Evolutionary conservation across 2,797 vertebrate genomes (phyloP).

Genomic region (Strix occidentalis): DNA sequence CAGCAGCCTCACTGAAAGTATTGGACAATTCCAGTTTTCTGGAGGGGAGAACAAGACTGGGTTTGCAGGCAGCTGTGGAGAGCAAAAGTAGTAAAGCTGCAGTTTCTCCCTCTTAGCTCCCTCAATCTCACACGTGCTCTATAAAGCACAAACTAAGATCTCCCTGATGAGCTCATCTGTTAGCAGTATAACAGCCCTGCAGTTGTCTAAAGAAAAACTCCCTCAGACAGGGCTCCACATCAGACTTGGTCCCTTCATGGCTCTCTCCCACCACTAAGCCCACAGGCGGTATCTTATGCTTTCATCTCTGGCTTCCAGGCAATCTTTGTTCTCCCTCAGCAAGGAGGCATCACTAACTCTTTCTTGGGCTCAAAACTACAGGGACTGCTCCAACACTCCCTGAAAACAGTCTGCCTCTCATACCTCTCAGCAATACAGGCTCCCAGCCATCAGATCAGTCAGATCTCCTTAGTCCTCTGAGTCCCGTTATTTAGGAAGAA

Average conservation of each 20-base stretch:
- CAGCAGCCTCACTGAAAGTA: not conserved
- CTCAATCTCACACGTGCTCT: not conserved
- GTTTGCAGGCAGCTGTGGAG: not conserved
- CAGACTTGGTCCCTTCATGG: not conserved
- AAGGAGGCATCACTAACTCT: slow-evolving; percentile 15
- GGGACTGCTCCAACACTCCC: not conserved
- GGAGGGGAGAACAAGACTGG: not conserved
- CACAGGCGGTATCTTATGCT: not conserved
- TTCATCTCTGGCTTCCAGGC: slow-evolving; percentile 36
- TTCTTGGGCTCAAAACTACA: not conserved
- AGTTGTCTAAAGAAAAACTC: slow-evolving; percentile 22
- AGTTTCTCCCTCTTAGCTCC: not conserved
- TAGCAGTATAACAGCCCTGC: not conserved
- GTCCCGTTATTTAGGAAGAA: slow-evolving; percentile 6
- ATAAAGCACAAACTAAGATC: not conserved
- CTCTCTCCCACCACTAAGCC: not conserved
- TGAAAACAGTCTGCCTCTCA: not conserved
- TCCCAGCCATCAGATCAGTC: not conserved
- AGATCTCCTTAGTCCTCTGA: slow-evolving; percentile 1
- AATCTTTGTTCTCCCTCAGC: slow-evolving; percentile 38
- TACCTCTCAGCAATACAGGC: not conserved
- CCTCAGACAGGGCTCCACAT: not conserved
- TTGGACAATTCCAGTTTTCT: not conserved
- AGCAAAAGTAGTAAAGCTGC: not conserved
- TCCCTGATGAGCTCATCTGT: not conserved